Percentiles rank a stretch among this genome's conserved stretches.
Evolutionary conservation across 2,888 invertebrate genomes (phyloP).

Genomic region (Drosophila meridionalis): DNA sequence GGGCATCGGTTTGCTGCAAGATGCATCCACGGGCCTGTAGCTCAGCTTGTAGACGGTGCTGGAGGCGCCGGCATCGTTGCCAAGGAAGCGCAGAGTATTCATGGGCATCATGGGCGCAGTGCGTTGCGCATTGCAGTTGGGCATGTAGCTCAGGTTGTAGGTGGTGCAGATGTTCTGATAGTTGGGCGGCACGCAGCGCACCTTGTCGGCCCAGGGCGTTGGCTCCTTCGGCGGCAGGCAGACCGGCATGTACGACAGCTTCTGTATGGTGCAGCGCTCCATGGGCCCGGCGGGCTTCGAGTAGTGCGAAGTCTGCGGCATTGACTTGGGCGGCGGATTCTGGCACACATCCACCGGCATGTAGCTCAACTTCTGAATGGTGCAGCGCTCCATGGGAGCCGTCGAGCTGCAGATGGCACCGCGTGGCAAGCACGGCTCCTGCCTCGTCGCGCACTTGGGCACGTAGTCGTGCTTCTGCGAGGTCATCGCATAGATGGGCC

Average conservation of each 20-base stretch:
- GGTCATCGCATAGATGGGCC: slow-evolving; percentile 90
- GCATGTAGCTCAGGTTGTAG: slow-evolving; percentile 84
- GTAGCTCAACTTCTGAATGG: slow-evolving; percentile 83
- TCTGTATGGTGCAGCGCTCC: slow-evolving; percentile 85
- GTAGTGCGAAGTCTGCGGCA: slow-evolving; percentile 69
- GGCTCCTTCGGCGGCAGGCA: slow-evolving; percentile 83
- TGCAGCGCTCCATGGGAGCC: slow-evolving; percentile 82
- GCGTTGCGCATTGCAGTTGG: slow-evolving; percentile 78
- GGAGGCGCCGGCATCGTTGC: slow-evolving; percentile 73
- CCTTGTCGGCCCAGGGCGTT: slow-evolving; percentile 82
- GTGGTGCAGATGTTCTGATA: slow-evolving; percentile 82
- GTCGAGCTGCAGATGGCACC: slow-evolving; percentile 71
- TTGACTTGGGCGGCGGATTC: slow-evolving; percentile 81
- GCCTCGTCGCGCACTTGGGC: slow-evolving; percentile 86
- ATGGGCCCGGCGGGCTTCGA: slow-evolving; percentile 74
- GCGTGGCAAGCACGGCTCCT: slow-evolving; percentile 66
- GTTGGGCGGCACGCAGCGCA: slow-evolving; percentile 79
- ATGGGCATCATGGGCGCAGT: slow-evolving; percentile 69
- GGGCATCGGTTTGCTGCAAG: slow-evolving; percentile 71
- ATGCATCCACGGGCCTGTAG: slow-evolving; percentile 79
- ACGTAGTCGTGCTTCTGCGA: slow-evolving; percentile 91
- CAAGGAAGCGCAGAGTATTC: slow-evolving; percentile 73
- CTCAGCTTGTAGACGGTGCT: slow-evolving; percentile 83
- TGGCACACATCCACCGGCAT: slow-evolving; percentile 82
- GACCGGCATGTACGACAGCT: slow-evolving; percentile 86